A percentile compares a stretch with the other conserved stretches of the same genome.
phyloP scores from a whole-genome alignment of 2,888 invertebrate species.

The Athalia rosae region DNA sequence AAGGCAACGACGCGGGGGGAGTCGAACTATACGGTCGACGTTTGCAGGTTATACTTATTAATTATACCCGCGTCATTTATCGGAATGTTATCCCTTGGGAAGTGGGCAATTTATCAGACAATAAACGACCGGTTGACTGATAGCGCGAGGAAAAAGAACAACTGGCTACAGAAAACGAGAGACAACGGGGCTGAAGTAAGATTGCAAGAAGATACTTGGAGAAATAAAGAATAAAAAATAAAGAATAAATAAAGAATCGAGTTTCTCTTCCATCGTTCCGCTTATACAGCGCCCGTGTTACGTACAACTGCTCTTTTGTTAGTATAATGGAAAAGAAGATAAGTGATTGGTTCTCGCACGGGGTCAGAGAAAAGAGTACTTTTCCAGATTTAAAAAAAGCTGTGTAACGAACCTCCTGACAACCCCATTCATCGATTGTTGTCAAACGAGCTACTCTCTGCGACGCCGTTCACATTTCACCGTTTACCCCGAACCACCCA shows the following conservation, averaged over 20 bases:
- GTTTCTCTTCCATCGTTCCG: constrained; percentile 14
- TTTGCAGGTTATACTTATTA: constrained; percentile 29
- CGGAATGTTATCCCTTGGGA: constrained; percentile 54
- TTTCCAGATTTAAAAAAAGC: not conserved
- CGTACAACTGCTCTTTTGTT: not conserved
- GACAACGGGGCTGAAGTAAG: not conserved
- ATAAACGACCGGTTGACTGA: constrained; percentile 52
- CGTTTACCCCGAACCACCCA: no score
- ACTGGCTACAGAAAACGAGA: not conserved
- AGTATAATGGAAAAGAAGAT: constrained; percentile 9
- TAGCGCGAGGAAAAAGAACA: constrained; percentile 10
- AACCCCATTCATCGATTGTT: constrained; percentile 18
- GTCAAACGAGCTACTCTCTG: not conserved
- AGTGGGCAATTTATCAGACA: constrained; percentile 62
- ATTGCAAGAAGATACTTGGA: not conserved
- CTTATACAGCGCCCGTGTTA: no score
- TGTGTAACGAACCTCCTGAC: not conserved
- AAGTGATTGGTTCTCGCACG: constrained; percentile 12
- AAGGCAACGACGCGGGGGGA: not conserved
- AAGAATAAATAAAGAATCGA: not conserved
- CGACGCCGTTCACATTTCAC: no score
- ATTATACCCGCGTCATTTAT: constrained; percentile 55
- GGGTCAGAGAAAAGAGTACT: constrained; percentile 7
- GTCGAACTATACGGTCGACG: constrained; percentile 8
- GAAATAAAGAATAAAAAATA: constrained; percentile 5